A percentile compares a stretch with the other conserved stretches of the same genome.
phyloP scores from a whole-genome alignment of 2,113 vertebrate species.

The Ptychochromis oligacanthus region DNA sequence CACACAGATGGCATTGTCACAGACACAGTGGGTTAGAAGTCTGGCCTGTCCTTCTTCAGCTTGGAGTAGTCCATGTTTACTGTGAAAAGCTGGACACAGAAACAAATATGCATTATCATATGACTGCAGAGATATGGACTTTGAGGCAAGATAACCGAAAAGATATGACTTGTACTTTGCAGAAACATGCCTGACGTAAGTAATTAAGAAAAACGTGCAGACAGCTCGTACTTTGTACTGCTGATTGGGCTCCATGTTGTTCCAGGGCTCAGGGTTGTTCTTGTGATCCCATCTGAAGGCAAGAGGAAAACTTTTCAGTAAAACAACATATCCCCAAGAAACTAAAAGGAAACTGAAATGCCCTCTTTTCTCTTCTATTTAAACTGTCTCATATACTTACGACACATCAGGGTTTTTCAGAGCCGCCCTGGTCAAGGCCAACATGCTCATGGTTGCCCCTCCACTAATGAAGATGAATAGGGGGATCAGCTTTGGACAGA shows the following conservation, averaged over 20 bases:
- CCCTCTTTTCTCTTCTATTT: not conserved
- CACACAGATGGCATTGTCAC: not conserved
- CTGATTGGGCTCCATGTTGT: slow-evolving; percentile 83
- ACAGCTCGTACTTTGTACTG: slow-evolving; percentile 90
- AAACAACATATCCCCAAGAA: not conserved
- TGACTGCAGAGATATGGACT: slow-evolving; percentile 21
- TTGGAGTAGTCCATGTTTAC: slow-evolving; percentile 91
- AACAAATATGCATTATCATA: slow-evolving; percentile 34
- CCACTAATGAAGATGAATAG: slow-evolving; percentile 91
- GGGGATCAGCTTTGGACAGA: slow-evolving; percentile 86
- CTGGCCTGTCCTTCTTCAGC: slow-evolving; percentile 92
- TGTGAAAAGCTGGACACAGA: slow-evolving; percentile 82
- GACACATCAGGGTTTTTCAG: slow-evolving; percentile 89
- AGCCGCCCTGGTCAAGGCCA: slow-evolving; percentile 86
- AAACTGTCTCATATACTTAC: slow-evolving; percentile 73
- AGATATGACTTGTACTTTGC: not conserved
- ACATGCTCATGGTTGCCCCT: slow-evolving; percentile 82
- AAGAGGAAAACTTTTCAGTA: not conserved
- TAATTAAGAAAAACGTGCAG: not conserved
- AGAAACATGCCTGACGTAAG: not conserved
- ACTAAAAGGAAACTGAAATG: not conserved
- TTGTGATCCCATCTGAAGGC: slow-evolving; percentile 90
- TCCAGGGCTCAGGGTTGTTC: slow-evolving; percentile 97
- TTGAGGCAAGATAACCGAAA: slow-evolving; percentile 45
- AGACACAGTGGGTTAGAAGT: slow-evolving; percentile 81